A percentile compares a stretch with the other conserved stretches of the same genome.
Conservation (phyloP, 92 coral and sea anemone genomes). For the Epizoanthus fatuus region DNA sequence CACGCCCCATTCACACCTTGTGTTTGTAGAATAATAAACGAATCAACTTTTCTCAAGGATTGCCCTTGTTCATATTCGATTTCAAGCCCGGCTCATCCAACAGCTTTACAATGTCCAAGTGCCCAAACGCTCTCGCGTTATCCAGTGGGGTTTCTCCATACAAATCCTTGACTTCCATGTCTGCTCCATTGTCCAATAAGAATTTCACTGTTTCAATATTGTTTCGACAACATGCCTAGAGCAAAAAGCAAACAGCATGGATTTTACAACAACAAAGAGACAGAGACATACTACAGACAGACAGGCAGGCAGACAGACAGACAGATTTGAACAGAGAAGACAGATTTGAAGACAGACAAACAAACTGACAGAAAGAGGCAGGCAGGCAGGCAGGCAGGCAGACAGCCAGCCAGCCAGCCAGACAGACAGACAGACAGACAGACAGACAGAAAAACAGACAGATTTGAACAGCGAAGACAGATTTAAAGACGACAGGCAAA, state of each 20-base stretch:
- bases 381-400: neutral
- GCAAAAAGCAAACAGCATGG: neutral
- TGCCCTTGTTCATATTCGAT: neutral
- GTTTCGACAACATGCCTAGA: conserved; percentile 94
- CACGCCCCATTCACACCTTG: too few relatives aligned
- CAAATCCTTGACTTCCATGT: conserved; percentile 72
- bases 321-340: neutral
- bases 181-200: conserved; percentile 78
- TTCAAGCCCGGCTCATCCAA: conserved; percentile 23
- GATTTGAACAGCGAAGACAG: too few relatives aligned
- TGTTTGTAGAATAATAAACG: neutral
- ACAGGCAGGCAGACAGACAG: too few relatives aligned
- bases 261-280: neutral
- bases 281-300: neutral
- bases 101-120: conserved; percentile 62
- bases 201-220: conserved; percentile 83
- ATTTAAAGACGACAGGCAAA: too few relatives aligned
- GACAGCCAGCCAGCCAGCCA: neutral
- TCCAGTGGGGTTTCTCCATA: conserved; percentile 84
- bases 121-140: conserved; percentile 74
- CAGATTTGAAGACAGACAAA: neutral
- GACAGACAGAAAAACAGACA: too few relatives aligned
- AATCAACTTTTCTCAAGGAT: neutral
- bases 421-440: too few relatives aligned
- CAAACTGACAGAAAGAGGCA: neutral